Base-by-base conservation (phyloP, 2,888 invertebrate species). In the Cryptus viduatorius region DNA sequence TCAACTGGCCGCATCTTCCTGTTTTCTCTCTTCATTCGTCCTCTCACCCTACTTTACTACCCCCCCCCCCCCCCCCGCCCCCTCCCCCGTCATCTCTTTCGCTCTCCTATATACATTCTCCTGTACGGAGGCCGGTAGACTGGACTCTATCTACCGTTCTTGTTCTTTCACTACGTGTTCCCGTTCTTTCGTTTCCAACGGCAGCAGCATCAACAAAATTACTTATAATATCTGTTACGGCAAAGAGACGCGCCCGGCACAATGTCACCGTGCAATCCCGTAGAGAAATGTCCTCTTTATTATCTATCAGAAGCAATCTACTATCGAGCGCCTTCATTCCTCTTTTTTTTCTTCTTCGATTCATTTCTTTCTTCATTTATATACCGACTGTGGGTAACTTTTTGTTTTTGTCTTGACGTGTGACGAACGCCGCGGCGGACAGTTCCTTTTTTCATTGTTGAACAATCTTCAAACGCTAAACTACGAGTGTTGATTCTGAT, bases 241-340 rank as follows among this genome's bases (percentile, higher is more conserved):
- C 85, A 86, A 88, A 90, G 87, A 88, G 88, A 87, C 87, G 84
- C 81, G 84, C 65, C 81, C 85, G 88, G 82, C 84, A 76, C 88
- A 85, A 87, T 29, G 50, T 87, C 84, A 84, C 87, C 84, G 59
- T 80, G 82, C 87, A 89, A 88, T 90, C 88, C 89, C 89, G 86
- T 87, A 84, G 89, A 89, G 89, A 89, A 90, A 91, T 90, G 87
- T 83, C 86, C 89, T 88, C 89, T 91, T 91, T 90, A 91, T 90
- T 91, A 91, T 91, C 91, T 89, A 90, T 91, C 90, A 88, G 88
- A 89, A 89, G 85, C 90, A 91, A 91, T 91, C 89, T 89, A 88
- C 87, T 73, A 80, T 83, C 84, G 64, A 79, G 73, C 68, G 71
- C 65, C 86, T 86, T 84, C 82, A 82, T 86, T 86, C 64, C 24